Evolutionary conservation across 2,888 invertebrate genomes (phyloP).

Genomic region (Zygaena filipendulae): DNA sequence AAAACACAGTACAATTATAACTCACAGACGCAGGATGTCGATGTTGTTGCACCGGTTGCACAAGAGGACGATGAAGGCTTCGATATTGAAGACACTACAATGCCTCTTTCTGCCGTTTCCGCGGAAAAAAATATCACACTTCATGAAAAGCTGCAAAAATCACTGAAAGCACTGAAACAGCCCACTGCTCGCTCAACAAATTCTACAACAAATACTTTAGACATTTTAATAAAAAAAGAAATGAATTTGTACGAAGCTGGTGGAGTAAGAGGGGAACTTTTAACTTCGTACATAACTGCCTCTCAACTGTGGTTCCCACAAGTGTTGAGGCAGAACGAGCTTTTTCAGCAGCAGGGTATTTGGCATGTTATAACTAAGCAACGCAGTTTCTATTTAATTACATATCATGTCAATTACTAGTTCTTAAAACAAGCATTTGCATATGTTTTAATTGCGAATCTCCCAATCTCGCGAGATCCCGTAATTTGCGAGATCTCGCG

Average conservation of each 20-base stretch:
- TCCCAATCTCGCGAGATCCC: too few species aligned
- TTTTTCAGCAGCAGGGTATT: neutral
- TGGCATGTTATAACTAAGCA: too few species aligned
- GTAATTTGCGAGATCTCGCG: too few species aligned
- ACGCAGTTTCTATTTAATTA: too few species aligned
- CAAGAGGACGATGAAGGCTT: constrained; percentile 2
- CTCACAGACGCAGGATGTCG: constrained; percentile 5
- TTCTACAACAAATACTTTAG: constrained; percentile 4
- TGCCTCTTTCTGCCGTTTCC: constrained; percentile 7
- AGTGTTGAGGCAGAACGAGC: too few species aligned
- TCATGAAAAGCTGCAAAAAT: constrained; percentile 4
- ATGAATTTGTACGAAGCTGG: constrained; percentile 11
- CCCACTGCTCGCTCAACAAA: constrained; percentile 7
- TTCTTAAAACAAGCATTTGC: too few species aligned
- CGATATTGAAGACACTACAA: constrained; percentile 7
- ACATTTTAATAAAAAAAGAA: constrained; percentile 7
- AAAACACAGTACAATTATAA: constrained; percentile 3
- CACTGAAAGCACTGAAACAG: constrained; percentile 6
- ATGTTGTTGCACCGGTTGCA: constrained; percentile 1
- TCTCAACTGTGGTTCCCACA: neutral
- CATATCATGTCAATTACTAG: too few species aligned
- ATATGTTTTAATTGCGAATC: too few species aligned
- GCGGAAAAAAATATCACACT: constrained; percentile 5
- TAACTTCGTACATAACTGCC: neutral
- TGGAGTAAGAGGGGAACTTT: constrained; percentile 8